A percentile compares a stretch with the other conserved stretches of the same genome.
Evolutionary conservation across 92 coral and sea anemone genomes (phyloP).

Genomic region (Zoanthus sansibaricus): DNA sequence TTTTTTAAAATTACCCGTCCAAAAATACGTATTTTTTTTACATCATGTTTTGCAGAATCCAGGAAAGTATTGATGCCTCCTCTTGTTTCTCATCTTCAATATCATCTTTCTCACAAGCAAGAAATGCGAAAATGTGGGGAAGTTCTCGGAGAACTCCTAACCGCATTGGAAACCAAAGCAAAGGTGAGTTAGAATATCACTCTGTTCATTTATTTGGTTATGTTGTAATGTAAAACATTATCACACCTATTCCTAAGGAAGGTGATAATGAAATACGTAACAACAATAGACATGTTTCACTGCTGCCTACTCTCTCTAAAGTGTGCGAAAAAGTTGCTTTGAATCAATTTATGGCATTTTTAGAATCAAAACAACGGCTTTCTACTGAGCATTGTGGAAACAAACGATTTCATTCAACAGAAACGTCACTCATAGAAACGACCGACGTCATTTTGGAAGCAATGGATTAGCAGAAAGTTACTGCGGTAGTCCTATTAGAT

Average conservation of each 20-base stretch:
- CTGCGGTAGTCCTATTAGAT: slow-evolving; percentile 6
- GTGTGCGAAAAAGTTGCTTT: slow-evolving; percentile 25
- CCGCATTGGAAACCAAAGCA: slow-evolving; percentile 75
- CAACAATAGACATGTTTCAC: too few species aligned
- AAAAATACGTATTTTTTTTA: not conserved
- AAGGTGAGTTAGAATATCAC: slow-evolving; percentile 60
- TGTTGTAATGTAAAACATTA: too few species aligned
- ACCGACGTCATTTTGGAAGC: slow-evolving; percentile 4
- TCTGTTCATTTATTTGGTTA: not conserved
- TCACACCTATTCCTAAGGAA: too few species aligned
- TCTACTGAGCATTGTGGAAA: slow-evolving; percentile 43
- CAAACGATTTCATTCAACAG: not conserved
- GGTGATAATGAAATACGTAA: too few species aligned
- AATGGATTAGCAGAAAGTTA: slow-evolving; percentile 17
- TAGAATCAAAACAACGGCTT: slow-evolving; percentile 35
- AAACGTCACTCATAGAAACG: too few species aligned
- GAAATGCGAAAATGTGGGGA: slow-evolving; percentile 97
- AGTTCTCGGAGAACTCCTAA: slow-evolving; percentile 84
- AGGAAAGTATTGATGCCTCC: slow-evolving; percentile 82
- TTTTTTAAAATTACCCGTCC: too few species aligned
- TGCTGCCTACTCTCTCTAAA: not conserved
- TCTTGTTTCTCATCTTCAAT: slow-evolving; percentile 81
- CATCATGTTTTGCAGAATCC: slow-evolving; percentile 69
- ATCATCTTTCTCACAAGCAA: slow-evolving; percentile 85
- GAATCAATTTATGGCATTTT: slow-evolving; percentile 13